Conservation (phyloP, 1,140 invertebrate species). For the Pseudomyrmex sp. region DNA sequence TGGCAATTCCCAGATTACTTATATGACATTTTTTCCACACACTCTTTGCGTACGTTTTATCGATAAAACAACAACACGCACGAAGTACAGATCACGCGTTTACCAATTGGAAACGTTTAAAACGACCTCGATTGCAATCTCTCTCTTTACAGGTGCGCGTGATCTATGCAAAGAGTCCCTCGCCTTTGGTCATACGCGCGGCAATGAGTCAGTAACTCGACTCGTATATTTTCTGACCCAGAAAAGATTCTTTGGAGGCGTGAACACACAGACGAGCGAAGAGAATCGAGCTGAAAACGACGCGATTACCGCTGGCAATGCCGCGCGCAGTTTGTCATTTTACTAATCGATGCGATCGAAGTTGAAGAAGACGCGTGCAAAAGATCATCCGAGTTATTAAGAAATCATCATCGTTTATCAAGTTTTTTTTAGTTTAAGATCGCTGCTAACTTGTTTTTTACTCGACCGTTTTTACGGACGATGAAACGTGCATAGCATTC, state of each 20-base stretch:
- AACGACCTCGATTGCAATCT: slow-evolving; percentile 43
- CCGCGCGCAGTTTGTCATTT: slow-evolving; percentile 51
- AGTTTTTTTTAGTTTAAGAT: too few relatives aligned
- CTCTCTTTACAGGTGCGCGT: not conserved
- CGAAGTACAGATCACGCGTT: not conserved
- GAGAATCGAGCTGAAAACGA: slow-evolving; percentile 52
- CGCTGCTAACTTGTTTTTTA: not conserved
- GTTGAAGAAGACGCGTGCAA: slow-evolving; percentile 46
- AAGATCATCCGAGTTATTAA: slow-evolving; percentile 58
- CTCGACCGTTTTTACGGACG: not conserved
- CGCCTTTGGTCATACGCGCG: slow-evolving; percentile 22
- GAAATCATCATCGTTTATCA: slow-evolving; percentile 5
- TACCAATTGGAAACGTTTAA: not conserved
- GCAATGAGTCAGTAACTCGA: slow-evolving; percentile 62
- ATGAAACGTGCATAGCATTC: not conserved
- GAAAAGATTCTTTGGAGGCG: slow-evolving; percentile 60
- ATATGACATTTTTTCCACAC: not conserved
- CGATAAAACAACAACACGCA: not conserved
- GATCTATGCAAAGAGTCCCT: slow-evolving; percentile 18
- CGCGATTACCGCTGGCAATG: slow-evolving; percentile 37
- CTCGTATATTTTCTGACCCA: slow-evolving; percentile 73
- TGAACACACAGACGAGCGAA: slow-evolving; percentile 23
- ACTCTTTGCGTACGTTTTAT: not conserved
- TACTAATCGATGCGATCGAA: slow-evolving; percentile 70
- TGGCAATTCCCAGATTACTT: not conserved